Evolutionary conservation across 1,140 invertebrate species (phyloP).

Genomic region (Megalopta genalis): DNA sequence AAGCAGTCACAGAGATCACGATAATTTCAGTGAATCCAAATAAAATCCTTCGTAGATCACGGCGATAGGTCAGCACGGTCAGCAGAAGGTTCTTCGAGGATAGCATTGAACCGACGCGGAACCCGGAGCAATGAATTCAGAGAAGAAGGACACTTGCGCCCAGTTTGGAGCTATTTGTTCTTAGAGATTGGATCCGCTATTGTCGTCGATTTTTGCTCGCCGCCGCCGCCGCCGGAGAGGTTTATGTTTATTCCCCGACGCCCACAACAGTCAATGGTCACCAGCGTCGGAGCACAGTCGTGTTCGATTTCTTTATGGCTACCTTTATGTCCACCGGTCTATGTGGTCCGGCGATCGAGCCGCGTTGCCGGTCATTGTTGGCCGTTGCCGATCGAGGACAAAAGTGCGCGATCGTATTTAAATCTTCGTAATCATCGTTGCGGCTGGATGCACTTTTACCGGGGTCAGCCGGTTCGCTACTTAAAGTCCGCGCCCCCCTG

Average conservation of each 20-base stretch:
- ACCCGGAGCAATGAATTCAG: too few species aligned
- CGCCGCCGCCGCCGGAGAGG: slow-evolving; percentile 3
- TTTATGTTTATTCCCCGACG: slow-evolving; percentile 60
- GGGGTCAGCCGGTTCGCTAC: background rate
- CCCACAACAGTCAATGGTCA: slow-evolving; percentile 38
- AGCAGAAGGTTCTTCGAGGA: too few species aligned
- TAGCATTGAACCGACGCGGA: too few species aligned
- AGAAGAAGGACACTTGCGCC: background rate
- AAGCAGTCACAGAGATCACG: too few species aligned
- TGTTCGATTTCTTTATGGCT: slow-evolving; percentile 39
- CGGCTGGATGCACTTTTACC: too few species aligned
- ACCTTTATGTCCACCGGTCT: slow-evolving; percentile 7
- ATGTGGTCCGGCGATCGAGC: background rate
- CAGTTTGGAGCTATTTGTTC: slow-evolving; percentile 10
- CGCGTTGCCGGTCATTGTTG: background rate
- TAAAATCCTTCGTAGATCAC: too few species aligned
- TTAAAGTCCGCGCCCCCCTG: background rate
- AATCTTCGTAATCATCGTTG: slow-evolving; percentile 14
- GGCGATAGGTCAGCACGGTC: too few species aligned
- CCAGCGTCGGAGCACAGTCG: slow-evolving; percentile 18
- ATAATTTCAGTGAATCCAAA: too few species aligned
- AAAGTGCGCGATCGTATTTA: background rate
- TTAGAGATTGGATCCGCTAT: slow-evolving; percentile 9
- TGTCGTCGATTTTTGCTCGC: slow-evolving; percentile 27
- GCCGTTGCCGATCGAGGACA: background rate